These are phyloP conservation scores for Sialia sialis DNA, from an alignment of 2,113 vertebrate species.

Conservation along the genomic window DNA sequence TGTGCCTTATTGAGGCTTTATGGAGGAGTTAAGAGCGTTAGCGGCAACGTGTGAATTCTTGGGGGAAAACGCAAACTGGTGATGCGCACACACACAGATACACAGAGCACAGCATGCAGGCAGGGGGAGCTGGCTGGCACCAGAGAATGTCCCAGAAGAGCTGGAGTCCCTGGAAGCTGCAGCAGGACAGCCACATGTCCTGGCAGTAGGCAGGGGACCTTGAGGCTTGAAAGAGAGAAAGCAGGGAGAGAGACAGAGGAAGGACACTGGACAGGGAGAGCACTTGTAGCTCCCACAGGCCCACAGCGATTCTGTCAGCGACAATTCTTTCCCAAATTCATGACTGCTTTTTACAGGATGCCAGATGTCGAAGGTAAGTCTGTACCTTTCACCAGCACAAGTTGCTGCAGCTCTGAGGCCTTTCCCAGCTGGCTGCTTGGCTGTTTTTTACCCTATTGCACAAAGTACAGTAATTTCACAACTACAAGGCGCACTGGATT, in stretches of 20 bases:
- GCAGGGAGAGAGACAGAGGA: neutral
- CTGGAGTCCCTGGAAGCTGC: neutral
- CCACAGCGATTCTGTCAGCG: neutral
- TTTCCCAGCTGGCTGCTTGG: neutral
- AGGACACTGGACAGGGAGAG: neutral
- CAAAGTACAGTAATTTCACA: too few species aligned
- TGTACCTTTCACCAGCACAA: neutral
- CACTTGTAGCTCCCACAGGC: neutral
- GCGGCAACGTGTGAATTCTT: fast-evolving
- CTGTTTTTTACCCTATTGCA: neutral
- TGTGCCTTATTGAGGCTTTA: neutral
- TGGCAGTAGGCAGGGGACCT: neutral
- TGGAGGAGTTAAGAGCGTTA: neutral
- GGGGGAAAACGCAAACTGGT: neutral
- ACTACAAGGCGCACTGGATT: too few species aligned
- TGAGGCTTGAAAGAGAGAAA: neutral
- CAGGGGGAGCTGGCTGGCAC: neutral
- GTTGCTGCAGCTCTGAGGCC: neutral
- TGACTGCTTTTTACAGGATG: neutral
- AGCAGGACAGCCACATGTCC: neutral
- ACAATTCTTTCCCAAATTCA: neutral
- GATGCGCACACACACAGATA: neutral
- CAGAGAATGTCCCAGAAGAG: neutral
- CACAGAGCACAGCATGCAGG: neutral
- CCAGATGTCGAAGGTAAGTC: neutral